Percentiles rank a stretch among this genome's conserved stretches.
These are phyloP conservation scores for Menidia beryllina DNA, from an alignment of 2,113 vertebrate species.

Conservation along the genomic window DNA sequence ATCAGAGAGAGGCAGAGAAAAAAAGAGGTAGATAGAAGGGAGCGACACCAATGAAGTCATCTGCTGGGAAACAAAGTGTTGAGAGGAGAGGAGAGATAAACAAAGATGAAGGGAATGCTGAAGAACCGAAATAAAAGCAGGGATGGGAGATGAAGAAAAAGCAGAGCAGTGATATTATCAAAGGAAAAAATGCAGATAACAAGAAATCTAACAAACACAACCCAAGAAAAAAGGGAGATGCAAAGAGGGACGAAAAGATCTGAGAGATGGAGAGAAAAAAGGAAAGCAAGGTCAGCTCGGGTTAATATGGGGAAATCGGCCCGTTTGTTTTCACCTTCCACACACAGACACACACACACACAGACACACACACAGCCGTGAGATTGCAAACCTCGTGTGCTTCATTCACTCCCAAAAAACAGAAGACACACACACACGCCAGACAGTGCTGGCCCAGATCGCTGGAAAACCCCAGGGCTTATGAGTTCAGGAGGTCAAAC, in stretches of 20 bases:
- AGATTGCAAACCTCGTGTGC: constrained; percentile 52
- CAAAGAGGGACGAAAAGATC: constrained; percentile 19
- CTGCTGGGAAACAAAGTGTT: constrained; percentile 24
- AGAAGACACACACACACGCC: constrained; percentile 14
- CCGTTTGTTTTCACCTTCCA: constrained; percentile 13
- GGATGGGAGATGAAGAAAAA: background rate
- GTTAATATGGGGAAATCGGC: constrained; percentile 70
- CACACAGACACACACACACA: constrained; percentile 22
- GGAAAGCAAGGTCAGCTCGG: constrained; percentile 34
- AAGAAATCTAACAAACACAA: constrained; percentile 21
- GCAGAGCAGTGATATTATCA: background rate
- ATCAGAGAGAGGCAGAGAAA: constrained; percentile 52
- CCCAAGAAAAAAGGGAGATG: constrained; percentile 20
- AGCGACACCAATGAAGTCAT: constrained; percentile 39
- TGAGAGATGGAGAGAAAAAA: constrained; percentile 1
- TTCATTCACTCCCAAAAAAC: constrained; percentile 41
- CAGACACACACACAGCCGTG: background rate
- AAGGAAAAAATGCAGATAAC: background rate
- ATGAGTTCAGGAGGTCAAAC: constrained; percentile 63
- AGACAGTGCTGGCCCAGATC: constrained; percentile 32
- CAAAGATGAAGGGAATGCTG: constrained; percentile 18
- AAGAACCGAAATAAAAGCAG: background rate
- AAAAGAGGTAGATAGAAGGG: constrained; percentile 23
- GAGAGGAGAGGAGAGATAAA: constrained; percentile 24
- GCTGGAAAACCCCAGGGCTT: constrained; percentile 64